Percentiles rank a stretch among this genome's conserved stretches.
These are phyloP conservation scores for Periophthalmus magnuspinnatus DNA, from an alignment of 2,797 vertebrate genomes.

Conservation along the genomic window DNA sequence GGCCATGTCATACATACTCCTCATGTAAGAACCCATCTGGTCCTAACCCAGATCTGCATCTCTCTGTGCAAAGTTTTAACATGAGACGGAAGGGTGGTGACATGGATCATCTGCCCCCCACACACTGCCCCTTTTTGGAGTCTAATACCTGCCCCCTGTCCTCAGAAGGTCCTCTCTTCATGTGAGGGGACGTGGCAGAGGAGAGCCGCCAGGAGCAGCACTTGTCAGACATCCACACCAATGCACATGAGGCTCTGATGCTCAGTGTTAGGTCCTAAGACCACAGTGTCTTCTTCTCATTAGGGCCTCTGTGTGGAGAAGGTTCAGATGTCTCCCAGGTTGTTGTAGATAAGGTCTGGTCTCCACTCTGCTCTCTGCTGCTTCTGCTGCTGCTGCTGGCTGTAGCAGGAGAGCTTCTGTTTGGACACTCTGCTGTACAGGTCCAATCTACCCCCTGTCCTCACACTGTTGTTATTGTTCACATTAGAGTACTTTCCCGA, in stretches of 20 bases:
- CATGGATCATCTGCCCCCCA: too few species aligned
- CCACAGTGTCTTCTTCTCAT: background rate
- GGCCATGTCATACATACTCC: background rate
- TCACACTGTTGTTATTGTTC: slow-evolving; percentile 72
- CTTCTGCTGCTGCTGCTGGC: slow-evolving; percentile 44
- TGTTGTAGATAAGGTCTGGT: slow-evolving; percentile 81
- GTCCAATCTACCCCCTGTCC: slow-evolving; percentile 48
- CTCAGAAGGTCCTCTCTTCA: background rate
- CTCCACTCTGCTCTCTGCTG: slow-evolving; percentile 45
- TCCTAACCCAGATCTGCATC: background rate
- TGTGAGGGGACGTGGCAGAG: background rate
- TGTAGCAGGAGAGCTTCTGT: slow-evolving; percentile 59
- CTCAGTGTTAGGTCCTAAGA: background rate
- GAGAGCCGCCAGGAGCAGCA: background rate
- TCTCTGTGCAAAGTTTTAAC: background rate
- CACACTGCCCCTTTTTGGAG: background rate
- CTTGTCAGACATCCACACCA: background rate
- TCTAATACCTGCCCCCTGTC: background rate
- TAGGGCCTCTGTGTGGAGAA: background rate
- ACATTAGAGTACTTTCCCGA: slow-evolving; percentile 61
- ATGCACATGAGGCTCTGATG: background rate
- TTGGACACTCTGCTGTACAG: slow-evolving; percentile 86
- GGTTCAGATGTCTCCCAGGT: slow-evolving; percentile 75
- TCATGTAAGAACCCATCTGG: background rate
- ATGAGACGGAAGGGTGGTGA: too few species aligned